Evolutionary conservation across 2,113 vertebrate genomes (phyloP), one percentile per base, ranked within the genome.

Genomic region (Carettochelys insculpta): DNA sequence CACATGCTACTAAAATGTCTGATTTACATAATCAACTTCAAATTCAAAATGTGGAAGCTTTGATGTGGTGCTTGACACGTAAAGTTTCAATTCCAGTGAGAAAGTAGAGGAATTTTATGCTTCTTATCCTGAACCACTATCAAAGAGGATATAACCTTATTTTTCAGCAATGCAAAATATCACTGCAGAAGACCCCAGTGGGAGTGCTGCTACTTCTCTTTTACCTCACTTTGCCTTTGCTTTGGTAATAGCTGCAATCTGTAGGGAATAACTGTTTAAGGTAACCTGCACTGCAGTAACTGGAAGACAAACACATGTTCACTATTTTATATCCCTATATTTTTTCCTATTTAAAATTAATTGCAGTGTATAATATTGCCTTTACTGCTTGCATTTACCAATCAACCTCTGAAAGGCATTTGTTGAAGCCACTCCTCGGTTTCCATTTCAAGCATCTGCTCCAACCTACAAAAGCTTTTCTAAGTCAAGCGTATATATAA

Each of bases 361-460:
- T 3, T 9, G 52, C 12, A 56, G 51, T 27, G 56, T 41, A 29
- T 38, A 51, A 53, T 50, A 6, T n/a, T 68, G 50, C 9, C 51
- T 52, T 83, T 79, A 41, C 2, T n/a, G 1, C 17, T 3, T 87
- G 11, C 68, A 52, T 41, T 61, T 75, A 91, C 86, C 2, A 83
- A 29, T 45, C 77, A 61, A 9, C 81, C 88, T 75, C 22, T 38
- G 65, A 93, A 94, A 41, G 4, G n/a, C 94, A 90, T 85, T 87
- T 80, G 58, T 52, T 43, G 68, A 80, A 58, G 12, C 3, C 29
- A 3, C 82, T 90, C 11, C 8, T 8, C 53, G 87, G 6, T 92
- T 90, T 96, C 50, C 41, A 48, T 56, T 92, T 89, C 75, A 80
- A 96, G 77, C 11, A 87, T 61, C 84, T 90, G 38, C 34, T 93